These are phyloP conservation scores for Mamestra configurata DNA, from an alignment of 1,140 invertebrate species.

Conservation along the genomic window DNA sequence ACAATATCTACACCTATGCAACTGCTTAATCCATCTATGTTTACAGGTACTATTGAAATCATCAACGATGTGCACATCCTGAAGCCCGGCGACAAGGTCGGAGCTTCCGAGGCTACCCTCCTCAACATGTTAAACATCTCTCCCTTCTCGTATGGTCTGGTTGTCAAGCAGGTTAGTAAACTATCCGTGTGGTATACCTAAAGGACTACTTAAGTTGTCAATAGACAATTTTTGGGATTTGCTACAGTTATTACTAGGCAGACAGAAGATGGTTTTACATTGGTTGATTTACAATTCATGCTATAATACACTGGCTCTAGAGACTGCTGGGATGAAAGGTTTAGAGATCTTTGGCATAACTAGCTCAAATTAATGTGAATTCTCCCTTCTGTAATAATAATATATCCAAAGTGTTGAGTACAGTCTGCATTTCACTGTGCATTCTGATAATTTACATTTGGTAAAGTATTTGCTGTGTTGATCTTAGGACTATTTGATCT, in stretches of 20 bases:
- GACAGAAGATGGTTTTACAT: too few species aligned
- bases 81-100: constrained; percentile 99
- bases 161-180: constrained; percentile 92
- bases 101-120: constrained; percentile 99
- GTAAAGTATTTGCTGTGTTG: constrained; percentile 70
- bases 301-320: too few species aligned
- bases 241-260: too few species aligned
- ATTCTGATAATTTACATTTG: constrained; percentile 86
- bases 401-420: constrained; percentile 84
- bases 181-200: too few species aligned
- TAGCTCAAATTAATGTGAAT: background rate
- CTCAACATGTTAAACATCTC: constrained; percentile 99
- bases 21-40: background rate
- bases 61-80: constrained; percentile 99
- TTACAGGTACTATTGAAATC: constrained; percentile 98
- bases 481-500: constrained; percentile 53
- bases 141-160: constrained; percentile 99
- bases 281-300: too few species aligned
- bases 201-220: too few species aligned
- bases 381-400: background rate
- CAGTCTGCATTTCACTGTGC: constrained; percentile 70
- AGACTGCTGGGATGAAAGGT: too few species aligned
- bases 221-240: too few species aligned
- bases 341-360: too few species aligned
- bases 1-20: background rate